Base-by-base conservation (phyloP, 1,140 invertebrate genomes). In the Panonychus citri region DNA sequence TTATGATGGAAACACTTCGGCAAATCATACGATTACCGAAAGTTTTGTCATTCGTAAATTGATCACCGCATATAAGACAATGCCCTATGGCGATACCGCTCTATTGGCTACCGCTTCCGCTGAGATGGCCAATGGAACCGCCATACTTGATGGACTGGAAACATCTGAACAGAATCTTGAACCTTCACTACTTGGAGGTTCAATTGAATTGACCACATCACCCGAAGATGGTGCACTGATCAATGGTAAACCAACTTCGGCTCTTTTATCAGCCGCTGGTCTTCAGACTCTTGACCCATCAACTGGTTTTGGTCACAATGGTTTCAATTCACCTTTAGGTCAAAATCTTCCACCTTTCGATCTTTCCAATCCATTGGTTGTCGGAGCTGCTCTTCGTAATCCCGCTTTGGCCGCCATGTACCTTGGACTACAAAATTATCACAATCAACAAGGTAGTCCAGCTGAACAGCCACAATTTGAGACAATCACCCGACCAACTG, bases 201-300 rank as follows among this genome's bases (percentile, higher is more conserved):
- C 17, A 27, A 51, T 51, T 27, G 24, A 51, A 5, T 27, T 51
- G 1, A 51, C 25, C 10, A 12, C 25, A 28, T 51, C 25, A 27
- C 15, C 17, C 10, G 49, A 51, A 10, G 49, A 51, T 51, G 21
- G 21, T n/a, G 21, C n/a, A 10, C 12, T 34, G 30, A 46, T 46
- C n/a, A n/a, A 21, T n/a, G 21, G 21, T n/a, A 51, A 25, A 26
- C 12, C 49, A 17, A 27, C 28, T 51, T 30, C 17, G 12, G 3
- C 49, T 7, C 15, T 30, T 4, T 27, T 27, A 7, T 17, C 24
- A 12, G 10, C 17, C 12, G 17, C 17, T 17, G 28, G 28, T 51
- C 77, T 30, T 83, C 80, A 57, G 86, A 83, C 0, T 26, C 39
- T 54, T n/a, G 57, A 53, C 19, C 60, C 59, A 28, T 49, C 56